These are phyloP conservation scores for Mormyrus iriodes DNA, from an alignment of 2,113 vertebrate genomes.

Conservation along the genomic window DNA sequence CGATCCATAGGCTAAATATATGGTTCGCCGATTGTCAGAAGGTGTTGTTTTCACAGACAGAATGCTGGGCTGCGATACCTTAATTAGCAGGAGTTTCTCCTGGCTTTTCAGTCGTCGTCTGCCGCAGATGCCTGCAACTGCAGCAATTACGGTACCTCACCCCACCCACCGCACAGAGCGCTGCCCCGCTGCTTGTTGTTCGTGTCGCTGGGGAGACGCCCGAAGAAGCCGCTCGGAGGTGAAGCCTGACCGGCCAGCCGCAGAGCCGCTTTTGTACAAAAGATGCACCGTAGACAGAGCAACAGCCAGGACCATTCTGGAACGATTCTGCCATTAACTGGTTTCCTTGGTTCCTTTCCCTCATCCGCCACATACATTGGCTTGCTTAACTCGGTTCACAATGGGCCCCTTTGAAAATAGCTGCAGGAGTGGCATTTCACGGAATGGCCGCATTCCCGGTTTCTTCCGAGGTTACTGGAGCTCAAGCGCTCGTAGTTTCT, in stretches of 20 bases:
- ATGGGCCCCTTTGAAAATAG: not conserved
- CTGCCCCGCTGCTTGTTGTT: slow-evolving; percentile 5
- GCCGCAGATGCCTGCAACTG: not conserved
- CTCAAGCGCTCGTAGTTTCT: no score
- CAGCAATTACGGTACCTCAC: not conserved
- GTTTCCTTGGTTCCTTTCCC: slow-evolving; percentile 9
- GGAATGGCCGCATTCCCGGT: not conserved
- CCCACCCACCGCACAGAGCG: not conserved
- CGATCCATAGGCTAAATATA: not conserved
- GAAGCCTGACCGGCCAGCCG: slow-evolving; percentile 3
- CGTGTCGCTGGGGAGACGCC: slow-evolving; percentile 8
- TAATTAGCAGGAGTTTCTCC: slow-evolving; percentile 2
- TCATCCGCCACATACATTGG: not conserved
- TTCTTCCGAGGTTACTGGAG: not conserved
- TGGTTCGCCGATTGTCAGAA: not conserved
- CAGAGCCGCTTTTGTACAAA: not conserved
- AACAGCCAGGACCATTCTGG: not conserved
- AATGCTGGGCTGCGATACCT: not conserved
- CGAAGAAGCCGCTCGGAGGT: not conserved
- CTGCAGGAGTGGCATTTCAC: not conserved
- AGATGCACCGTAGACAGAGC: not conserved
- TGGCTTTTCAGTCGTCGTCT: slow-evolving; percentile 5
- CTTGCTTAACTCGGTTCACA: not conserved
- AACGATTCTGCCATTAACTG: not conserved
- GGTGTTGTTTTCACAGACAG: slow-evolving; percentile 4